phyloP scores from a whole-genome alignment of 2,797 vertebrate species.

The Pipistrellus nathusii region DNA sequence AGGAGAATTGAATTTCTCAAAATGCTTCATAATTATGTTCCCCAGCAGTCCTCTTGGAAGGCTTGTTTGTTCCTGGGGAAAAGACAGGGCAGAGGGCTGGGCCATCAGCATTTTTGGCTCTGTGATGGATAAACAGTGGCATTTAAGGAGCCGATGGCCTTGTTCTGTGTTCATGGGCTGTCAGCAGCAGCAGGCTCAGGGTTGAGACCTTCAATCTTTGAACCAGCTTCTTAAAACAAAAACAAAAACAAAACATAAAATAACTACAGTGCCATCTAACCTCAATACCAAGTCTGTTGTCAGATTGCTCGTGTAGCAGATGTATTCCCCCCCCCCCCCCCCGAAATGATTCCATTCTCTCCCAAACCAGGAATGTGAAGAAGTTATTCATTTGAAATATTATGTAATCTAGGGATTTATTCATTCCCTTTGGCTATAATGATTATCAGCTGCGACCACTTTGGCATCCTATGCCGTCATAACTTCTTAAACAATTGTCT shows the following conservation, averaged over 20 bases:
- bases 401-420: not conserved
- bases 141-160: not conserved
- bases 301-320: not conserved
- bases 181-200: not conserved
- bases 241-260: not conserved
- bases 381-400: not conserved
- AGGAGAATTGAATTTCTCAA: not conserved
- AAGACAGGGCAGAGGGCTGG: not conserved
- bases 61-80: not conserved
- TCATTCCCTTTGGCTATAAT: not conserved
- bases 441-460: not conserved
- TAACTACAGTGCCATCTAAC: not conserved
- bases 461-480: not conserved
- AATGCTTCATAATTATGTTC: not conserved
- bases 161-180: not conserved
- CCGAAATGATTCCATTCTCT: not conserved
- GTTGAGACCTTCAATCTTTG: constrained; percentile 28
- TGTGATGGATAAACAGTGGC: not conserved
- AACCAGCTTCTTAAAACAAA: constrained; percentile 29
- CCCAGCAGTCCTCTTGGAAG: not conserved
- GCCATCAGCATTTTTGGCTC: constrained; percentile 34
- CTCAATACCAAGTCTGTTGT: not conserved
- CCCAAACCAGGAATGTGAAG: not conserved
- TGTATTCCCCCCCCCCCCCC: not conserved
- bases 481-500: constrained; percentile 21